Conservation (phyloP, 2,113 vertebrate genomes). For the Speoplatyrhinus poulsoni region DNA sequence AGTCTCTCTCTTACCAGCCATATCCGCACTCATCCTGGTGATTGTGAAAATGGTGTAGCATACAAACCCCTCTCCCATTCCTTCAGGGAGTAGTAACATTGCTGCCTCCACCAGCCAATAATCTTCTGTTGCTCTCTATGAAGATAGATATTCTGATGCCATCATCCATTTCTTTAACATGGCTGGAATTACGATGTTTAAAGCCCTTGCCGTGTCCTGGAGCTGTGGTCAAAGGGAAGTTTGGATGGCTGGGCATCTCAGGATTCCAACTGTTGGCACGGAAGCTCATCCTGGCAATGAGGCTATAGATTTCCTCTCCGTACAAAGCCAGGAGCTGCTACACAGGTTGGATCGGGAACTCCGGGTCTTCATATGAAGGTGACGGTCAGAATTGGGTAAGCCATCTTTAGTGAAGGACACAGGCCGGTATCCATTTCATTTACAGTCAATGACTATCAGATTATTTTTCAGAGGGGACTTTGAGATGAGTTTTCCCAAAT, state of each 20-base stretch:
- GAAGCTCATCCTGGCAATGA: slow-evolving; percentile 33
- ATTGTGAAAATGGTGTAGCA: slow-evolving; percentile 42
- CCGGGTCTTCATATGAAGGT: slow-evolving; percentile 3
- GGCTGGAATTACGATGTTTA: background rate
- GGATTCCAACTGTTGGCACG: slow-evolving; percentile 20
- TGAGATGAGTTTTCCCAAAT: background rate
- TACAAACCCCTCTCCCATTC: slow-evolving; percentile 72
- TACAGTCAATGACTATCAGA: slow-evolving; percentile 51
- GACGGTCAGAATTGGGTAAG: background rate
- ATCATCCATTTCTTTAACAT: background rate
- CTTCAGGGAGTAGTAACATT: slow-evolving; percentile 5
- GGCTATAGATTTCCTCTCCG: slow-evolving; percentile 9
- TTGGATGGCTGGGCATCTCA: background rate
- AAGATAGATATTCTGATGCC: background rate
- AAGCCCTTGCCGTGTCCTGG: background rate
- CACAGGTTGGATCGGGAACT: slow-evolving; percentile 2
- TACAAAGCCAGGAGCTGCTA: background rate
- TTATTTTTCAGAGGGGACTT: background rate
- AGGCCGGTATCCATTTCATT: slow-evolving; percentile 17
- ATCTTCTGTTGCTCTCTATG: slow-evolving; percentile 2
- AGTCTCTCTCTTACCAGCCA: slow-evolving; percentile 75
- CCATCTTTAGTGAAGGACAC: slow-evolving; percentile 26
- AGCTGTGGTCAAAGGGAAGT: background rate
- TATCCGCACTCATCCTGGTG: slow-evolving; percentile 17
- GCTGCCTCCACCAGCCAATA: background rate